Conservation (phyloP, 2,888 invertebrate species). For the Dasysyrphus albostriatus region DNA sequence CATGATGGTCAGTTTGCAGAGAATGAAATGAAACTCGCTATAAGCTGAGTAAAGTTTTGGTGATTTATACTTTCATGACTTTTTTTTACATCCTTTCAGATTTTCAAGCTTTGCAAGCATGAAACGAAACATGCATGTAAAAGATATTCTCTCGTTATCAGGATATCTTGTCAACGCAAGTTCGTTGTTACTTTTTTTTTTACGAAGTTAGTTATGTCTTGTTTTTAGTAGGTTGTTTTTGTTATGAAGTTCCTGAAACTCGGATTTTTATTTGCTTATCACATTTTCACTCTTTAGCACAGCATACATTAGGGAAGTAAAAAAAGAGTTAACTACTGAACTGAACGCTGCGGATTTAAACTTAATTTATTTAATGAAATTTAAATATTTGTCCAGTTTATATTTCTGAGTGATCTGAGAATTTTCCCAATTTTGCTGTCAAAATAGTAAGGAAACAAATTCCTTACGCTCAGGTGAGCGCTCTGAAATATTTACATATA, state of each 20-base stretch:
- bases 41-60: slow-evolving; percentile 64
- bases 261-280: slow-evolving; percentile 17
- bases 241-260: not conserved
- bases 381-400: no score
- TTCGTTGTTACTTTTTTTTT: slow-evolving; percentile 16
- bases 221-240: not conserved
- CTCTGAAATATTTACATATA: no score
- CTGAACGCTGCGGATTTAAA: no score
- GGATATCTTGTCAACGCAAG: slow-evolving; percentile 69
- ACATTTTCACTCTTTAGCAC: slow-evolving; percentile 58
- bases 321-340: no score
- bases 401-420: no score
- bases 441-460: no score
- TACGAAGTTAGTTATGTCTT: not conserved
- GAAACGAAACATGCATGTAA: slow-evolving; percentile 64
- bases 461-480: no score
- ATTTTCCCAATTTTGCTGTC: no score
- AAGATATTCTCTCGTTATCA: slow-evolving; percentile 71
- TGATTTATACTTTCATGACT: slow-evolving; percentile 23
- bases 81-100: not conserved
- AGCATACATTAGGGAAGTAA: no score
- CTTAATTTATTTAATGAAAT: no score
- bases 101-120: slow-evolving; percentile 18
- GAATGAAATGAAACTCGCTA: slow-evolving; percentile 20
- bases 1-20: slow-evolving; percentile 58